phyloP scores from a whole-genome alignment of 2,113 vertebrate genomes.

The Cacatua alba region DNA sequence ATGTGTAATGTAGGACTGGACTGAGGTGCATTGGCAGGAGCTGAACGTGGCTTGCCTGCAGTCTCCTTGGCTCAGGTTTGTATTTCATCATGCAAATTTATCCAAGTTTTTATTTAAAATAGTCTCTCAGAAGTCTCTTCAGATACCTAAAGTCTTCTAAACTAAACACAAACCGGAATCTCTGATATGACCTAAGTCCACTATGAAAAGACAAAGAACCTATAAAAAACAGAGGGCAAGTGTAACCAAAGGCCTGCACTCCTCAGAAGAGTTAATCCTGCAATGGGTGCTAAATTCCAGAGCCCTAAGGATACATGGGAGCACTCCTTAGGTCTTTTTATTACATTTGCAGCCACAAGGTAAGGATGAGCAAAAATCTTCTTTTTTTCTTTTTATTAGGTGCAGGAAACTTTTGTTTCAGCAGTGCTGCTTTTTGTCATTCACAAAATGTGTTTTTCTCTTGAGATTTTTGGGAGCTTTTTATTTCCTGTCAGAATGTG shows the following conservation, averaged over 20 bases:
- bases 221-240: background rate
- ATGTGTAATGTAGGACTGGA: background rate
- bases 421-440: slow-evolving; percentile 18
- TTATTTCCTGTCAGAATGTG: slow-evolving; percentile 28
- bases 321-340: background rate
- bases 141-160: background rate
- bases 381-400: background rate
- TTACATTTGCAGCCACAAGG: background rate
- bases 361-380: background rate
- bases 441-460: slow-evolving; percentile 17
- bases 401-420: background rate
- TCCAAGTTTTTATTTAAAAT: background rate
- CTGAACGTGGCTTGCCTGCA: background rate
- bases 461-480: background rate
- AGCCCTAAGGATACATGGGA: rapidly evolving
- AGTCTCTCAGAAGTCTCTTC: background rate
- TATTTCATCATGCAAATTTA: background rate
- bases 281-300: background rate
- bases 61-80: background rate
- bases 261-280: background rate
- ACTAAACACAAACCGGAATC: background rate
- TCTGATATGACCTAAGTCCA: background rate
- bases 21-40: background rate
- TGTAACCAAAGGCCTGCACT: background rate
- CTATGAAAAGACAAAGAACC: background rate